Percentiles rank a stretch among this genome's conserved stretches.
Evolutionary conservation across 2,888 invertebrate genomes (phyloP).

Genomic region (Dioctria rufipes): DNA sequence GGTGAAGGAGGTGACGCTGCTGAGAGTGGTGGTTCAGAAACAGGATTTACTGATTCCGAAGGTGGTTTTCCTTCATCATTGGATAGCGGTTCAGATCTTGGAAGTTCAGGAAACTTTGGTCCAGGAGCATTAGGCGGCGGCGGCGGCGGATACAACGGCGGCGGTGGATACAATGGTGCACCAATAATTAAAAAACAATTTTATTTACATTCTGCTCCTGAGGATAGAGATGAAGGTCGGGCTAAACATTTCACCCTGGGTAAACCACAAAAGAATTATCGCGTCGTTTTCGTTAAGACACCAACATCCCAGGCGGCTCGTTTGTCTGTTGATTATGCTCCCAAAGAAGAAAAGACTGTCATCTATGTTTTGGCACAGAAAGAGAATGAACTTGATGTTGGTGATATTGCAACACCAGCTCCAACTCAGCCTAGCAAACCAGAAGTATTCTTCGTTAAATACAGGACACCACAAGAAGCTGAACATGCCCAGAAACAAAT

Average conservation of each 20-base stretch:
- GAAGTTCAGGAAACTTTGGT: background rate
- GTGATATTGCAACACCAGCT: constrained; percentile 65
- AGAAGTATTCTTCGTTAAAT: constrained; percentile 70
- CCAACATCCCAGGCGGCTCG: constrained; percentile 62
- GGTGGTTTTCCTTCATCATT: constrained; percentile 14
- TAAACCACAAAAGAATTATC: constrained; percentile 67
- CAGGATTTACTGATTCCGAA: background rate
- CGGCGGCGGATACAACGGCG: background rate
- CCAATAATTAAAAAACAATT: constrained; percentile 69
- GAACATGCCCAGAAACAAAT: constrained; percentile 68
- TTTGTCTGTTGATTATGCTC: constrained; percentile 67
- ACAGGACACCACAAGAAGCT: constrained; percentile 69
- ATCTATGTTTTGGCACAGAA: constrained; percentile 70
- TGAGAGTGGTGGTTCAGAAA: background rate
- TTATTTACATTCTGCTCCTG: constrained; percentile 67
- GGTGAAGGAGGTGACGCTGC: background rate
- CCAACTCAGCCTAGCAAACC: constrained; percentile 66
- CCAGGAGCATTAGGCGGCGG: background rate
- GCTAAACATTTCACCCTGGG: constrained; percentile 67
- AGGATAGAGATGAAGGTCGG: constrained; percentile 65
- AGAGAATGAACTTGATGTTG: constrained; percentile 64
- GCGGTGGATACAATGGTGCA: constrained; percentile 29
- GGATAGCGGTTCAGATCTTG: background rate
- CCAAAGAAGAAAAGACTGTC: constrained; percentile 70
- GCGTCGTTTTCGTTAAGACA: constrained; percentile 70